Percentiles rank a stretch among this genome's conserved stretches.
phyloP scores from a whole-genome alignment of 1,140 invertebrate genomes.

The Marisa cornuarietis region DNA sequence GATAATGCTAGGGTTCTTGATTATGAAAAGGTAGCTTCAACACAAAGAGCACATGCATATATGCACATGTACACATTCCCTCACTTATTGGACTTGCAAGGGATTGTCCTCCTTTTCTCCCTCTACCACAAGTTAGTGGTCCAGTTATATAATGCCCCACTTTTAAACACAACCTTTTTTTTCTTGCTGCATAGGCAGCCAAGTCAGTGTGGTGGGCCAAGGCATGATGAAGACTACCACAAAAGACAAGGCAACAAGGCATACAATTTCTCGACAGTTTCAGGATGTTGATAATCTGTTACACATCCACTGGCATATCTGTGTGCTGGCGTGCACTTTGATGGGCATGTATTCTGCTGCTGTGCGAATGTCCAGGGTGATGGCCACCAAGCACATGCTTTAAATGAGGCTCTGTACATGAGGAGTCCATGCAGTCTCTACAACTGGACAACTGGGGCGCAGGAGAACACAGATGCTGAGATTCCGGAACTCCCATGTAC shows the following conservation, averaged over 20 bases:
- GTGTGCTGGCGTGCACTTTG: slow-evolving; percentile 4
- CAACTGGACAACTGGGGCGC: not conserved
- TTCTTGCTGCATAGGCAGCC: not conserved
- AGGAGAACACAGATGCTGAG: not conserved
- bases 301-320: slow-evolving; percentile 13
- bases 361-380: not conserved
- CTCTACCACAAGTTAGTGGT: not conserved
- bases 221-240: not conserved
- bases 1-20: slow-evolving; percentile 16
- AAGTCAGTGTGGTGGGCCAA: not conserved
- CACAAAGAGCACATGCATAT: slow-evolving; percentile 1
- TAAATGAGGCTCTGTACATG: not conserved
- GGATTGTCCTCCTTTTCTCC: not conserved
- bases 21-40: not conserved
- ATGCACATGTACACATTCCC: not conserved
- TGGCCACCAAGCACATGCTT: not conserved
- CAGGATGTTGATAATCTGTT: not conserved
- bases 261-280: not conserved
- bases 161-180: not conserved
- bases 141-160: not conserved
- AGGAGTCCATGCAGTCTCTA: not conserved
- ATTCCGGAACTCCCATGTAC: not conserved
- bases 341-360: slow-evolving; percentile 10
- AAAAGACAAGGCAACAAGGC: not conserved
- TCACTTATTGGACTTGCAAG: too few relatives aligned